Percentiles rank a stretch among this genome's conserved stretches.
Evolutionary conservation across 92 coral and sea anemone species (phyloP).

Genomic region (Siderastrea siderea): DNA sequence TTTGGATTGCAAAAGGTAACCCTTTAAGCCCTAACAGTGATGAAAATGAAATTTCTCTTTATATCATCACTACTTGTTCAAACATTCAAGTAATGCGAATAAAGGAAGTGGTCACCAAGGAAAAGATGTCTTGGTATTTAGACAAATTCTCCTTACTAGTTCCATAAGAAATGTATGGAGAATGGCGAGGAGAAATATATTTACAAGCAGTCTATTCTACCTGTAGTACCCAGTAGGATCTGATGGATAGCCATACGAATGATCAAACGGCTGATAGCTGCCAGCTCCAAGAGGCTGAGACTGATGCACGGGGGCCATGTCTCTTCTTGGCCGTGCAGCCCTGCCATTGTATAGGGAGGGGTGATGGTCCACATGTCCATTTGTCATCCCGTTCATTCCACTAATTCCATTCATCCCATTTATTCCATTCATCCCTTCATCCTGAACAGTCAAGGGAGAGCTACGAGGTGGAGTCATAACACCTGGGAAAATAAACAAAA

Average conservation of each 20-base stretch:
- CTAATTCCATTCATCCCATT: conserved; percentile 59
- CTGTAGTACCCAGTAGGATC: conserved; percentile 46
- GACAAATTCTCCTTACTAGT: too few relatives aligned
- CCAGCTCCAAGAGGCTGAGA: conserved; percentile 28
- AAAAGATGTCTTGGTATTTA: too few relatives aligned
- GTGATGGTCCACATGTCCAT: conserved; percentile 85
- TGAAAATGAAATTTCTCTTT: too few relatives aligned
- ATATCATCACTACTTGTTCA: too few relatives aligned
- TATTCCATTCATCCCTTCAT: conserved; percentile 88
- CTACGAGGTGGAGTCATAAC: conserved; percentile 87
- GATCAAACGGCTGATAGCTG: conserved; percentile 17
- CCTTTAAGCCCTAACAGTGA: too few relatives aligned
- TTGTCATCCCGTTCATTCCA: conserved; percentile 77
- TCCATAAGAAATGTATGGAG: too few relatives aligned
- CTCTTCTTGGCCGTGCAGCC: conserved; percentile 25
- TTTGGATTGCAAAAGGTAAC: too few relatives aligned
- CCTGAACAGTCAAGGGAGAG: conserved; percentile 95
- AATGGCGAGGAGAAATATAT: too few relatives aligned
- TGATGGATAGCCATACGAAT: conserved; percentile 28
- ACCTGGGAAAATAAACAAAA: conserved; percentile 31
- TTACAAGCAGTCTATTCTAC: neutral
- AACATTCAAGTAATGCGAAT: too few relatives aligned
- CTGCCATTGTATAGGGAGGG: conserved; percentile 29
- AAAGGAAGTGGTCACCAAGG: too few relatives aligned
- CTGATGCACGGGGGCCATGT: conserved; percentile 11